phyloP scores from a whole-genome alignment of 2,888 invertebrate species.

The Lasius platythorax region DNA sequence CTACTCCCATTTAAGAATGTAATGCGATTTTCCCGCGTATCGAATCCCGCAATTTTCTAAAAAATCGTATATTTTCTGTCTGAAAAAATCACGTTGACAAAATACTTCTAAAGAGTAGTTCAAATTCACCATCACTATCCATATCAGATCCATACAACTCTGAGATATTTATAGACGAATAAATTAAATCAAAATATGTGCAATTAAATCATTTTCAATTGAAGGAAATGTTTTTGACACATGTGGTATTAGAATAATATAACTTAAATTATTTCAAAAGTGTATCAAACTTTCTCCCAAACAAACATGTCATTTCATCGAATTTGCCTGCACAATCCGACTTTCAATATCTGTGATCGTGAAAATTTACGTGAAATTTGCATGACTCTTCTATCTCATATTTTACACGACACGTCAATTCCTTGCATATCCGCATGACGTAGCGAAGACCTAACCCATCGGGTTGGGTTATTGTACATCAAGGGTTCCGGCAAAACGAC shows the following conservation, averaged over 20 bases:
- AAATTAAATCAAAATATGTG: not conserved
- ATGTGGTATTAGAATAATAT: not conserved
- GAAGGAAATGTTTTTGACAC: not conserved
- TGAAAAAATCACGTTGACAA: not conserved
- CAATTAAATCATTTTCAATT: not conserved
- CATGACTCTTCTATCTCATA: not conserved
- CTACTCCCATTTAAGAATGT: not conserved
- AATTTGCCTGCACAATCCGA: slow-evolving; percentile 55
- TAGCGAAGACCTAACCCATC: slow-evolving; percentile 58
- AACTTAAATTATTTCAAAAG: not conserved
- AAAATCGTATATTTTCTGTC: not conserved
- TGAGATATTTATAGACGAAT: not conserved
- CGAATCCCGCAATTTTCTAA: slow-evolving; percentile 18
- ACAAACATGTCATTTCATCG: slow-evolving; percentile 23
- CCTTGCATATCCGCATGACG: slow-evolving; percentile 53
- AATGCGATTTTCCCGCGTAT: not conserved
- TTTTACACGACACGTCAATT: slow-evolving; percentile 49
- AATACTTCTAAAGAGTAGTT: not conserved
- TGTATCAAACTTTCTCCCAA: not conserved
- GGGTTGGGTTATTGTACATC: slow-evolving; percentile 62
- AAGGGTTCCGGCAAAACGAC: slow-evolving; percentile 60
- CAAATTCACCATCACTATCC: not conserved
- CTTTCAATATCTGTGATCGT: not conserved
- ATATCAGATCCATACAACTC: not conserved
- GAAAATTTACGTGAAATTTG: slow-evolving; percentile 41